Evolutionary conservation across 2,888 invertebrate species (phyloP), one percentile per base, ranked within the genome.

Genomic region (Drosophila bunnanda): DNA sequence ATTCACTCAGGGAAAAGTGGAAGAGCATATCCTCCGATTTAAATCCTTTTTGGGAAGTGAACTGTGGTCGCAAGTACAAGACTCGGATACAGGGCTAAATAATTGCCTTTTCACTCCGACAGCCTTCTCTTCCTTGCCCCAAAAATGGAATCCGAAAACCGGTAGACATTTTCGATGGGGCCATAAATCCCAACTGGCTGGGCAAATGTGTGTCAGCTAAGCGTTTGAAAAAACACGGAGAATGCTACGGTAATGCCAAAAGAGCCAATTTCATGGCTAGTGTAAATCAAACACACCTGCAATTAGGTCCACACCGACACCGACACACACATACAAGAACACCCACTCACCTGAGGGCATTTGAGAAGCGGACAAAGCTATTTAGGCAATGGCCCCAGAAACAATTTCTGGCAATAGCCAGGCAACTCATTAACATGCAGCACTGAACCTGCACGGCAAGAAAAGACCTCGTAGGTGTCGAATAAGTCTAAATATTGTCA

Each of bases 261-360:
- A 88, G 82, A 78, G 86, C 82, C 86, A 85, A 88, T 83, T 83
- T 85, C 86, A 85, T 75, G 88, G 83, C 71, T 79, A 76, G 80
- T 80, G 88, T 83, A 83, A 83, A 88, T 83, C 83, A 83, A 83
- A 83, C 75, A 82, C 80, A 88, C 86, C 82, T 78, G 88, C 88
- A 88, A 88, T 83, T 83, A 88, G 80, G 64, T 28, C 41, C 60
- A 58, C 38, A 69, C 56, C 34, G 39, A 39, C 55, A 34, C 30
- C 28, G 28, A 22, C 41, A 17, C 17, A 10, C 43, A 43, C 43
- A 22, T 25, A 44, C 43, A 15, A 6, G 54, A 20, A 44, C 44
- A 54, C 73, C 39, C 44, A 54, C 73, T 17, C 65, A 36, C 55
- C 50, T 41, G 10, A 30, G 50, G 54, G 44, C 52, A 52, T 17